Evolutionary conservation across 1,140 invertebrate genomes (phyloP).

Genomic region (Eubasilissa regina): DNA sequence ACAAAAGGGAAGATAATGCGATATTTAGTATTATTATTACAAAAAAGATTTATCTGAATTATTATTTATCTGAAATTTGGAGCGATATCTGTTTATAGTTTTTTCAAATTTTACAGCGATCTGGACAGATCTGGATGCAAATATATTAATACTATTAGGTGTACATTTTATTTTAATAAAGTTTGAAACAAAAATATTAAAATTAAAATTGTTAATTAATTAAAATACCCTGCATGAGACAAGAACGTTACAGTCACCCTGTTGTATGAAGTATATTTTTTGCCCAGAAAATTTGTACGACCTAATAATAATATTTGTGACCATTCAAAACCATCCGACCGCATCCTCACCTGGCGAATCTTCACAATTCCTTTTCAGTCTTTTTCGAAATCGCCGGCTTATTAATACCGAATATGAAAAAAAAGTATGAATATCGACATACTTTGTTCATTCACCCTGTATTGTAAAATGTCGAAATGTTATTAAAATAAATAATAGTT

Average conservation of each 20-base stretch:
- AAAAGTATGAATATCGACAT: slow-evolving; percentile 34
- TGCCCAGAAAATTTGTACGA: slow-evolving; percentile 23
- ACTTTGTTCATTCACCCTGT: background rate
- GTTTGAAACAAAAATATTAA: too few relatives aligned
- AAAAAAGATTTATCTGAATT: too few relatives aligned
- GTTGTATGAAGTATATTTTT: slow-evolving; percentile 4
- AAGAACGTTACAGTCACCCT: background rate
- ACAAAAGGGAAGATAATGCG: too few relatives aligned
- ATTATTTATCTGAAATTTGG: too few relatives aligned
- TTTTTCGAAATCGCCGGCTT: slow-evolving; percentile 31
- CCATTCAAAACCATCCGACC: slow-evolving; percentile 35
- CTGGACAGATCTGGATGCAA: too few relatives aligned
- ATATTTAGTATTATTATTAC: too few relatives aligned
- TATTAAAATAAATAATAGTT: slow-evolving; percentile 29
- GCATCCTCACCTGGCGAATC: slow-evolving; percentile 33
- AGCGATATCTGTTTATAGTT: too few relatives aligned
- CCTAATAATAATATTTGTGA: slow-evolving; percentile 43
- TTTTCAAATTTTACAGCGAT: too few relatives aligned
- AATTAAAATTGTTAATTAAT: too few relatives aligned
- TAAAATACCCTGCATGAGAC: too few relatives aligned
- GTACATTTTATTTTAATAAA: too few relatives aligned
- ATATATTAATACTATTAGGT: too few relatives aligned
- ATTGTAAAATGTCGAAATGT: slow-evolving; percentile 1
- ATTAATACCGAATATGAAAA: slow-evolving; percentile 21
- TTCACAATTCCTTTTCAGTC: background rate